phyloP scores from a whole-genome alignment of 2,888 invertebrate species.

The Troides helena region DNA sequence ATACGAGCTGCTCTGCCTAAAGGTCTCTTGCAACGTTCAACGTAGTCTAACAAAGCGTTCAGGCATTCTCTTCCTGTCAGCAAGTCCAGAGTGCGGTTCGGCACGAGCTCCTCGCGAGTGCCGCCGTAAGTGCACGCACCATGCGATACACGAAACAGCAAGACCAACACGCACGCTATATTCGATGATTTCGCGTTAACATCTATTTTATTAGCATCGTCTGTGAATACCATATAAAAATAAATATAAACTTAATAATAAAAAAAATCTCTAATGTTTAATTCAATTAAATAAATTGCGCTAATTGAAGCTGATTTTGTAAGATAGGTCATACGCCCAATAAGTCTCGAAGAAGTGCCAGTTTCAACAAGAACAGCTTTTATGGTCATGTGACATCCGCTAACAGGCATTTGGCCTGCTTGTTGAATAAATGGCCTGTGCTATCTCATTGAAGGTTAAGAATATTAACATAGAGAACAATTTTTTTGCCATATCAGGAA shows the following conservation, averaged over 20 bases:
- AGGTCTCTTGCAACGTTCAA: slow-evolving; percentile 68
- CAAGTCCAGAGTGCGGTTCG: slow-evolving; percentile 58
- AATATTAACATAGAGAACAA: too few species aligned
- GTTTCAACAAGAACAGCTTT: too few species aligned
- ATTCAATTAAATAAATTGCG: too few species aligned
- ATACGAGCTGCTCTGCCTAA: slow-evolving; percentile 74
- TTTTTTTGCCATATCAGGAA: too few species aligned
- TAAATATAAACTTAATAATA: not conserved
- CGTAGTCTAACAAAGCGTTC: slow-evolving; percentile 70
- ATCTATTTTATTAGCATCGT: slow-evolving; percentile 45
- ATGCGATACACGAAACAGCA: slow-evolving; percentile 66
- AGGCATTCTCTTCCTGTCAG: slow-evolving; percentile 64
- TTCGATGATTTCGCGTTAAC: slow-evolving; percentile 54
- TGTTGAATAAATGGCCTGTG: too few species aligned
- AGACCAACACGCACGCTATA: slow-evolving; percentile 65
- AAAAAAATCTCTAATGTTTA: too few species aligned
- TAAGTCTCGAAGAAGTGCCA: too few species aligned
- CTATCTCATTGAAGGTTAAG: too few species aligned
- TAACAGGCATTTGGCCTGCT: too few species aligned
- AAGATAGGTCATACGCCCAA: too few species aligned
- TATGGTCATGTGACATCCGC: too few species aligned
- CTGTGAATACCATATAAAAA: slow-evolving; percentile 40
- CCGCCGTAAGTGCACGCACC: slow-evolving; percentile 53
- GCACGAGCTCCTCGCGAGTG: slow-evolving; percentile 51
- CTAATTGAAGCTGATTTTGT: too few species aligned